Evolutionary conservation across 2,888 invertebrate genomes (phyloP), one percentile per base, ranked within the genome.

Genomic region (Caenorhabditis wallacei): DNA sequence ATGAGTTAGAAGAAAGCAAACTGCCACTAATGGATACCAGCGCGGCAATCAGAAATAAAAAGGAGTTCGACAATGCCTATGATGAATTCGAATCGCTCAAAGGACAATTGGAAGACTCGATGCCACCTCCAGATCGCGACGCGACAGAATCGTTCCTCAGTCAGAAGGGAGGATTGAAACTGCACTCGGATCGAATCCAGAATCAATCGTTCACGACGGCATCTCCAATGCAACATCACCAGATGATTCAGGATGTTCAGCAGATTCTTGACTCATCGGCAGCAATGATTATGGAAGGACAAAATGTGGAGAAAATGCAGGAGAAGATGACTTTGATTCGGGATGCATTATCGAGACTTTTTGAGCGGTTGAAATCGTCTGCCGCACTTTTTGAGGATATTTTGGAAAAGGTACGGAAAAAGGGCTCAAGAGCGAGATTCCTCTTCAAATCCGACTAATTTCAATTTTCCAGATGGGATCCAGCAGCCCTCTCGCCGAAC

Each of bases 311-410:
- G 71, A 64, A 59, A 35, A 82, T 82, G 82, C 74, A 78, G 24
- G 54, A 3, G 22, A 68, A 78, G 51, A 78, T 82, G 72, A 26
- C 61, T 0, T 37, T 46, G 10, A 59, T 71, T 13, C 40, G 82
- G 5, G 69, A 74, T 5, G 82, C 79, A 1, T 57, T 83, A 1
- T 13, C 70, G 5, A 56, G 79, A 1, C 72, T 83, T 10, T 84
- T 84, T 59, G 80, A 84, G 13, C 26, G 84, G 1, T 68, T 84
- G 40, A 80, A 80, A n/a, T 84, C 84, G 8, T 84, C 84, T 10
- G 84, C 84, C 0, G 80, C 76, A 2, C 20, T 84, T 24, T 84
- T 84, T 43, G 80, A 84, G 20, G 84, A 84, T 8, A 80, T 84
- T 63, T 71, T 84, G 2, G 84, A 83, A 26, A 83, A 66, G 59